Conservation (phyloP, 2,888 invertebrate species). For the Drosophila atroscutellata region DNA sequence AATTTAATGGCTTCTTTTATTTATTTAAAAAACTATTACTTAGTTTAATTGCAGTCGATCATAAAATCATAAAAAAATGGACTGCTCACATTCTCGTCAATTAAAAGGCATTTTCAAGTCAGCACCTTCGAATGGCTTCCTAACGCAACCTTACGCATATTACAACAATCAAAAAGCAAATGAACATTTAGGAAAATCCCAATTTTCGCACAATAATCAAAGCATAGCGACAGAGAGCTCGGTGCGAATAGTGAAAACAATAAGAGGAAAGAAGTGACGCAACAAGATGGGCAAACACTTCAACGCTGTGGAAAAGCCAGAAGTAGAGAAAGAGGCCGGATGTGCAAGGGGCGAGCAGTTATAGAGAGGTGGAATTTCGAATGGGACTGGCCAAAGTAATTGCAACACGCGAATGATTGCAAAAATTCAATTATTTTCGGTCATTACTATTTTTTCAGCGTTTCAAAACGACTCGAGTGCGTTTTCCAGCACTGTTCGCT, state of each 20-base stretch:
- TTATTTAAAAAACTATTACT: neutral
- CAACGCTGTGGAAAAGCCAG: conserved; percentile 1
- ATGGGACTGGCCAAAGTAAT: conserved; percentile 58
- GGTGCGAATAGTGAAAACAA: conserved; percentile 28
- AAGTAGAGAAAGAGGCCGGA: neutral
- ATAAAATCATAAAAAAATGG: neutral
- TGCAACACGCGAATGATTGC: conserved; percentile 70
- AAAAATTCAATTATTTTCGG: conserved; percentile 79
- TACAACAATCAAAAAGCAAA: neutral
- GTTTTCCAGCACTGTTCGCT: conserved; percentile 41
- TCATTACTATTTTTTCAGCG: conserved; percentile 60
- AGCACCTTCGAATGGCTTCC: neutral
- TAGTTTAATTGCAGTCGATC: neutral
- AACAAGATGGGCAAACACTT: conserved; percentile 20
- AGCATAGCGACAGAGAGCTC: conserved; percentile 2
- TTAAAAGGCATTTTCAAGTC: conserved; percentile 19
- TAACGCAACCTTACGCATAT: neutral
- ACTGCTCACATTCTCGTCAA: conserved; percentile 12
- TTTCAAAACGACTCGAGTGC: conserved; percentile 45
- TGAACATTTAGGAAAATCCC: conserved; percentile 27
- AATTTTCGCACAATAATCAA: conserved; percentile 32
- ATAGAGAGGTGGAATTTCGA: conserved; percentile 21
- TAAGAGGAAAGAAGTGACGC: conserved; percentile 28
- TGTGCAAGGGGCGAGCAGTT: neutral
- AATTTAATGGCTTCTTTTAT: neutral